These are phyloP conservation scores for Griposia aprilina DNA, from an alignment of 2,888 invertebrate species.

Conservation along the genomic window DNA sequence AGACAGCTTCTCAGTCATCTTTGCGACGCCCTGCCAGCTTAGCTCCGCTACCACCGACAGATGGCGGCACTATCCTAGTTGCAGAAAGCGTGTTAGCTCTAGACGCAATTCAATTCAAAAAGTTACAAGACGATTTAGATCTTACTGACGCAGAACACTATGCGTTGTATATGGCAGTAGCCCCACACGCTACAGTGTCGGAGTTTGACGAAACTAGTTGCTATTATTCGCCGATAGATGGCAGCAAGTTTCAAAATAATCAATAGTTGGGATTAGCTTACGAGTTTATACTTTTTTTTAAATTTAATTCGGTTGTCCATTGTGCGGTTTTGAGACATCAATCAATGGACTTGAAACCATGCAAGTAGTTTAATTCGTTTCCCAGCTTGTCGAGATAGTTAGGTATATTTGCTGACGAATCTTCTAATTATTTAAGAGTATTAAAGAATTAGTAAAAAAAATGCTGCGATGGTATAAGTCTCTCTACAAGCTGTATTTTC, in stretches of 20 bases:
- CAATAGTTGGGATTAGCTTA: slow-evolving; percentile 15
- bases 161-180: slow-evolving; percentile 96
- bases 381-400: not conserved
- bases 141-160: slow-evolving; percentile 97
- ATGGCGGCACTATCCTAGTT: slow-evolving; percentile 91
- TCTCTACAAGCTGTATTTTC: slow-evolving; percentile 25
- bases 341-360: not conserved
- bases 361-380: not conserved
- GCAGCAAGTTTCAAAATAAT: slow-evolving; percentile 91
- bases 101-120: slow-evolving; percentile 83
- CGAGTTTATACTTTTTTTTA: not conserved
- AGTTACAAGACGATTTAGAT: slow-evolving; percentile 91
- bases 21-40: slow-evolving; percentile 76
- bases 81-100: slow-evolving; percentile 89
- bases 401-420: slow-evolving; percentile 3
- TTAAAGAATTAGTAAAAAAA: not conserved
- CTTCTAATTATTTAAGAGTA: slow-evolving; percentile 13
- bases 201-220: slow-evolving; percentile 97
- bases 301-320: not conserved
- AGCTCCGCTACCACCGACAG: slow-evolving; percentile 87
- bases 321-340: not conserved
- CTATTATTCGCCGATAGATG: slow-evolving; percentile 96
- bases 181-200: slow-evolving; percentile 96
- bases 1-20: slow-evolving; percentile 81
- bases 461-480: not conserved